Evolutionary conservation across 2,888 invertebrate genomes (phyloP).

Genomic region (Metellina segmentata): DNA sequence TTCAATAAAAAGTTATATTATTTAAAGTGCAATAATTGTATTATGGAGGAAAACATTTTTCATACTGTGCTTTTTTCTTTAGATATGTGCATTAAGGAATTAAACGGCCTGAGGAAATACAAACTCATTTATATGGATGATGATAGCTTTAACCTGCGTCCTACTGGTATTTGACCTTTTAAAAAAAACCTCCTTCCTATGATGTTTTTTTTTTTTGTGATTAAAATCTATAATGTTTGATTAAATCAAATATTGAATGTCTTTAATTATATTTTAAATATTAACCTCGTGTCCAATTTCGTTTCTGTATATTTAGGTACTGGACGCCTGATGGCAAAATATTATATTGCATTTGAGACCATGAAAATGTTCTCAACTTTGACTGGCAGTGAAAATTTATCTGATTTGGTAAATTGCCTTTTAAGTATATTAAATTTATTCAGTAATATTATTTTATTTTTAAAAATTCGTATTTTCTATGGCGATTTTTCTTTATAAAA

Average conservation of each 20-base stretch:
- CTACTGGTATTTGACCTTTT: slow-evolving; percentile 81
- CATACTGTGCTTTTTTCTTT: not conserved
- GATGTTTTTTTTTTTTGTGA: not conserved
- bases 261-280: not conserved
- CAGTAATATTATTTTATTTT: no score
- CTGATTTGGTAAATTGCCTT: slow-evolving; percentile 79
- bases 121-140: slow-evolving; percentile 85
- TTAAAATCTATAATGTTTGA: not conserved
- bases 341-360: slow-evolving; percentile 86
- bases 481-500: no score
- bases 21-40: not conserved
- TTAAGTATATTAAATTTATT: no score
- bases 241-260: not conserved
- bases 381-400: slow-evolving; percentile 79
- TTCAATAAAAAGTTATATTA: not conserved
- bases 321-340: slow-evolving; percentile 88
- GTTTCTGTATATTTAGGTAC: slow-evolving; percentile 80
- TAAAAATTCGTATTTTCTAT: no score
- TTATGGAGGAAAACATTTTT: not conserved
- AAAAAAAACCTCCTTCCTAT: not conserved
- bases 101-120: slow-evolving; percentile 86
- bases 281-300: no score
- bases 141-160: slow-evolving; percentile 83
- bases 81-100: slow-evolving; percentile 88
- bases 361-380: slow-evolving; percentile 86